Percentiles rank a stretch among this genome's conserved stretches.
Evolutionary conservation across 2,888 invertebrate genomes (phyloP).

Genomic region (Aplocera efformata): DNA sequence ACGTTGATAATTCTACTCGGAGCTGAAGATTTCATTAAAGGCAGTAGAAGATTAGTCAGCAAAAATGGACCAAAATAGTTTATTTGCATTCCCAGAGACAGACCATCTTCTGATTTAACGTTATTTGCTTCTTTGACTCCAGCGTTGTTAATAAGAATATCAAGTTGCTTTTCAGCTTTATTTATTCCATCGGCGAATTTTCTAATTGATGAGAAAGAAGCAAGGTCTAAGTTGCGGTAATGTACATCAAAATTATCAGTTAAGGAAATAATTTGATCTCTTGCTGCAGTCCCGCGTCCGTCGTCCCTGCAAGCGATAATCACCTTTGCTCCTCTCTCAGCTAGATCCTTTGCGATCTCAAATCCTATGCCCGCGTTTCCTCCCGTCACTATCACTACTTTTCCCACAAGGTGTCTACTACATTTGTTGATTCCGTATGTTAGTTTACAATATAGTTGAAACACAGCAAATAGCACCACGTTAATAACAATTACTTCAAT

Average conservation of each 20-base stretch:
- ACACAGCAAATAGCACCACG: slow-evolving; percentile 23
- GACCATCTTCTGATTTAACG: slow-evolving; percentile 79
- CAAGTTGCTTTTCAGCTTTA: slow-evolving; percentile 66
- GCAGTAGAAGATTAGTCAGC: slow-evolving; percentile 81
- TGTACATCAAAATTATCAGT: slow-evolving; percentile 42
- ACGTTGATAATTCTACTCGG: slow-evolving; percentile 63
- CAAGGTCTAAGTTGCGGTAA: slow-evolving; percentile 60
- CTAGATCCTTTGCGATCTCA: slow-evolving; percentile 60
- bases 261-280: slow-evolving; percentile 35
- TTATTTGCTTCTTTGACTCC: slow-evolving; percentile 64
- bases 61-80: slow-evolving; percentile 84
- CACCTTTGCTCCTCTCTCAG: slow-evolving; percentile 76
- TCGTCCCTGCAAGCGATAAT: slow-evolving; percentile 78
- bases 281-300: slow-evolving; percentile 1
- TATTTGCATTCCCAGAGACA: slow-evolving; percentile 80
- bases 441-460: slow-evolving; percentile 39
- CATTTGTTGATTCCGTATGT: slow-evolving; percentile 49
- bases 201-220: slow-evolving; percentile 74
- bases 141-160: slow-evolving; percentile 81
- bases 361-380: slow-evolving; percentile 58
- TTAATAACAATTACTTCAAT: slow-evolving; percentile 30
- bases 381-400: slow-evolving; percentile 64
- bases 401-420: slow-evolving; percentile 47
- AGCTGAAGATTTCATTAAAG: slow-evolving; percentile 57
- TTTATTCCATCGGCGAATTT: slow-evolving; percentile 80